These are phyloP conservation scores for Mesoclemmys tuberculata DNA, from an alignment of 2,113 vertebrate genomes.

Conservation along the genomic window DNA sequence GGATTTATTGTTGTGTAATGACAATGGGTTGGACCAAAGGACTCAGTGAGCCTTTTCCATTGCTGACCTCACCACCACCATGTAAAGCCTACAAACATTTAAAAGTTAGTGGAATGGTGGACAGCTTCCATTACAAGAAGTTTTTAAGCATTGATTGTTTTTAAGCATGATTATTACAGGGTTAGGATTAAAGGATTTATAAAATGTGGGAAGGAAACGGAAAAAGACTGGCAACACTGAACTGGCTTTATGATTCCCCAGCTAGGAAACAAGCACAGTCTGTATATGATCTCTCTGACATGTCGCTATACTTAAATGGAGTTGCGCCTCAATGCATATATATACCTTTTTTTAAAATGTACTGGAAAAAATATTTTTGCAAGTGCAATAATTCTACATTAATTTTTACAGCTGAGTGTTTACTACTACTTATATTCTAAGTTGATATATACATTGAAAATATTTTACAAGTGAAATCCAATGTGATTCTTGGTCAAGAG, in stretches of 20 bases:
- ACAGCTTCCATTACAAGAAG: slow-evolving; percentile 33
- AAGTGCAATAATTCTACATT: slow-evolving; percentile 52
- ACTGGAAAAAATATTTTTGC: slow-evolving; percentile 54
- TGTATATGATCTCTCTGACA: slow-evolving; percentile 58
- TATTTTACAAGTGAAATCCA: slow-evolving; percentile 16
- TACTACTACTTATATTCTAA: slow-evolving; percentile 68
- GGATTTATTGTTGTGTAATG: not conserved
- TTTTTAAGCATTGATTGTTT: slow-evolving; percentile 34
- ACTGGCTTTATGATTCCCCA: slow-evolving; percentile 60
- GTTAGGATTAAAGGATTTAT: not conserved
- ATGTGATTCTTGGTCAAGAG: not conserved
- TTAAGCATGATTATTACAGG: not conserved
- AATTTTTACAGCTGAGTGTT: slow-evolving; percentile 56
- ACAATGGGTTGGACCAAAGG: not conserved
- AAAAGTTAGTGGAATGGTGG: not conserved
- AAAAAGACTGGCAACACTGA: slow-evolving; percentile 38
- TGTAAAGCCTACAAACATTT: not conserved
- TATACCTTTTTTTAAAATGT: slow-evolving; percentile 20
- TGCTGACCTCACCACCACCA: not conserved
- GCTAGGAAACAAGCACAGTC: slow-evolving; percentile 59
- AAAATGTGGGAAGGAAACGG: slow-evolving; percentile 36
- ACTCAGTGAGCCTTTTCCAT: not conserved
- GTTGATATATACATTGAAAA: slow-evolving; percentile 48
- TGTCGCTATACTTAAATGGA: slow-evolving; percentile 27
- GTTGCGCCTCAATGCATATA: not conserved